Conservation (phyloP, 2,797 vertebrate species). For the Sorex maritimensis region DNA sequence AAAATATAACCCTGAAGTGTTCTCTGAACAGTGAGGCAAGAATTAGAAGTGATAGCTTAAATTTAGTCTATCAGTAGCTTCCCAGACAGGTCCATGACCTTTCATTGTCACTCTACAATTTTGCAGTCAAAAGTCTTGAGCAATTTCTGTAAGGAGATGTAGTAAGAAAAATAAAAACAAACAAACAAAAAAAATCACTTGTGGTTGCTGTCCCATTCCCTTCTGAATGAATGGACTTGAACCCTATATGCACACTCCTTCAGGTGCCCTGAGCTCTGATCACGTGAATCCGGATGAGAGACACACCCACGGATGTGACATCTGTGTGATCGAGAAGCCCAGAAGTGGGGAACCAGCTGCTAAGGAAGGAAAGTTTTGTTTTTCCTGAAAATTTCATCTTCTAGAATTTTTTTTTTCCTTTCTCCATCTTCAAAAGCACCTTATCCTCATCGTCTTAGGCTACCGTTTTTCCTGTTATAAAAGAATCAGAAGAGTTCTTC, state of each 20-base stretch:
- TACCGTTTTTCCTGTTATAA: not conserved
- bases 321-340: not conserved
- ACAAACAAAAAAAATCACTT: not conserved
- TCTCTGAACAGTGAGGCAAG: constrained; percentile 49
- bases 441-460: not conserved
- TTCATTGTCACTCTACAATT: not conserved
- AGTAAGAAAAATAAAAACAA: not conserved
- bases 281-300: not conserved
- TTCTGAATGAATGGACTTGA: not conserved
- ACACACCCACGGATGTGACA: not conserved
- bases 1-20: constrained; percentile 64
- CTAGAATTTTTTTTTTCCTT: constrained; percentile 14
- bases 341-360: not conserved
- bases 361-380: not conserved
- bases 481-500: not conserved
- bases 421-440: not conserved
- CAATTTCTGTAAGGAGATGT: not conserved
- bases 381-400: not conserved
- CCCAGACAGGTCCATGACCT: not conserved
- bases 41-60: constrained; percentile 58
- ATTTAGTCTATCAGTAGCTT: not conserved
- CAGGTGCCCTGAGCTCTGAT: not conserved
- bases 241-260: not conserved
- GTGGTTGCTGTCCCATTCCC: not conserved
- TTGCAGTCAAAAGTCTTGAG: constrained; percentile 50